Conservation (phyloP, 2,113 vertebrate species). For the Neomonachus schauinslandi region DNA sequence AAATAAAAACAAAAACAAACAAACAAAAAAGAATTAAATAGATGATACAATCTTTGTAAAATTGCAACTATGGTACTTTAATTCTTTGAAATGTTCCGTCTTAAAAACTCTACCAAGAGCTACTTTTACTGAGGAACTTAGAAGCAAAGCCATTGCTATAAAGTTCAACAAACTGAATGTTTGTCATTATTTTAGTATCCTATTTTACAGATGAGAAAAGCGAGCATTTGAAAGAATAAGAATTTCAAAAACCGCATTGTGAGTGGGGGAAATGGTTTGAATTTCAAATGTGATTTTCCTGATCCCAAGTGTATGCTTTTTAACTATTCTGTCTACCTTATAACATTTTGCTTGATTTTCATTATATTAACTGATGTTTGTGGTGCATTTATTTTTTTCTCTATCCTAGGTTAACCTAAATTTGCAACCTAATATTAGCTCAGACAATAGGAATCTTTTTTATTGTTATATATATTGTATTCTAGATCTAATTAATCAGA, state of each 20-base stretch:
- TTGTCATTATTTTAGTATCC: background rate
- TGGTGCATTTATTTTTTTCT: background rate
- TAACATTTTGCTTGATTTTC: background rate
- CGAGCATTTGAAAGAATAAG: background rate
- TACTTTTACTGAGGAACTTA: slow-evolving; percentile 2
- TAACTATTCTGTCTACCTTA: background rate
- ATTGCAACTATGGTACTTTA: background rate
- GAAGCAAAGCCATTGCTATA: background rate
- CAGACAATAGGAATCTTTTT: background rate
- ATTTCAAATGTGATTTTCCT: slow-evolving; percentile 26
- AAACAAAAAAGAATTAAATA: background rate
- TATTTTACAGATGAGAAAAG: background rate
- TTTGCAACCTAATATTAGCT: background rate
- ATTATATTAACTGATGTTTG: background rate
- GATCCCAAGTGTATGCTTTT: background rate
- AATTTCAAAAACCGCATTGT: background rate
- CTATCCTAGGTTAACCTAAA: background rate
- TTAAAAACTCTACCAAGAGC: background rate
- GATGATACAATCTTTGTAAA: background rate
- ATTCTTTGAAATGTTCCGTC: slow-evolving; percentile 6
- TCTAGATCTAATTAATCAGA: background rate
- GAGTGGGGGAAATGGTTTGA: background rate
- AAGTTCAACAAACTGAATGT: background rate
- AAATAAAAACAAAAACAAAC: too few species aligned
- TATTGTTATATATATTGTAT: background rate